A percentile compares a stretch with the other conserved stretches of the same genome.
These are phyloP conservation scores for Triops cancriformis DNA, from an alignment of 1,140 invertebrate genomes.

Conservation along the genomic window DNA sequence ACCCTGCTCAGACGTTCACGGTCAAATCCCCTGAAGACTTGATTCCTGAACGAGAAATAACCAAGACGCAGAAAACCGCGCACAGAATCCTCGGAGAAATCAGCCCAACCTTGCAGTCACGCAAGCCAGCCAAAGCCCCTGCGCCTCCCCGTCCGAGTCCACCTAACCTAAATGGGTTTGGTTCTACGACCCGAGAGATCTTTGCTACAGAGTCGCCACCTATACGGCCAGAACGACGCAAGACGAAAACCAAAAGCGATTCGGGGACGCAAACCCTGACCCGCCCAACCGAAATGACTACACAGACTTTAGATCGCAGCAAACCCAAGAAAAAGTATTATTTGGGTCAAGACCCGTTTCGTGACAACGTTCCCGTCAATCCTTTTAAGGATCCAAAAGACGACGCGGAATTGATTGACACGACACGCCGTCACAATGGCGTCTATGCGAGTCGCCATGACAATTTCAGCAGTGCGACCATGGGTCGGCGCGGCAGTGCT, in stretches of 20 bases:
- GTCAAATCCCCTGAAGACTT: neutral
- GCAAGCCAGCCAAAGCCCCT: conserved; percentile 27
- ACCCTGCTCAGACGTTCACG: neutral
- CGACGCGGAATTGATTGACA: conserved; percentile 1
- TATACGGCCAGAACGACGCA: conserved; percentile 39
- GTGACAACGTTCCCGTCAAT: conserved; percentile 53
- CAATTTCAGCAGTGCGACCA: neutral
- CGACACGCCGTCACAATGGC: neutral
- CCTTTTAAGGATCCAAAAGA: neutral
- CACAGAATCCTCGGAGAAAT: conserved; percentile 37
- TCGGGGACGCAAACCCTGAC: conserved; percentile 25
- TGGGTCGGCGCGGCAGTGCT: neutral
- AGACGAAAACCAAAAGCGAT: conserved; percentile 23
- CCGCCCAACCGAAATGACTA: conserved; percentile 18
- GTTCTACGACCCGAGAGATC: conserved; percentile 33
- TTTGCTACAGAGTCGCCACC: conserved; percentile 35
- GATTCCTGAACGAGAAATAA: conserved; percentile 4
- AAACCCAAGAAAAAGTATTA: conserved; percentile 57
- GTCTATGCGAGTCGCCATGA: neutral
- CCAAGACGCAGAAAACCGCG: neutral
- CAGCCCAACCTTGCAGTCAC: conserved; percentile 32
- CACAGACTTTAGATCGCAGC: conserved; percentile 20
- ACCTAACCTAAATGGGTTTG: conserved; percentile 29
- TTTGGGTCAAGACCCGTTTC: conserved; percentile 70
- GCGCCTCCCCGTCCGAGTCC: conserved; percentile 42